phyloP scores from a whole-genome alignment of 2,888 invertebrate species.

The Epinotia bilunana region DNA sequence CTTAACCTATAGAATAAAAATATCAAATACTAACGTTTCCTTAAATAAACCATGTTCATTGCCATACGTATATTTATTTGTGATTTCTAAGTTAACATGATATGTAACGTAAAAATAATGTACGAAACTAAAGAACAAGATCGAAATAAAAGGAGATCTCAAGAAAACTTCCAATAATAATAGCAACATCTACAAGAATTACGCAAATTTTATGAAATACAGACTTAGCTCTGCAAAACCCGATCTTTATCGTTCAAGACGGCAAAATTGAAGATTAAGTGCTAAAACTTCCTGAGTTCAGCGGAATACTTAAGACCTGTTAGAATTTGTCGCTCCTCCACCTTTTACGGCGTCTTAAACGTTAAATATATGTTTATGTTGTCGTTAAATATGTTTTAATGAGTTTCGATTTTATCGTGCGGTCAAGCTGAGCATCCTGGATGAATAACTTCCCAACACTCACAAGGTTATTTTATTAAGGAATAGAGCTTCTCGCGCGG shows the following conservation, averaged over 20 bases:
- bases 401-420: neutral
- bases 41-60: no score
- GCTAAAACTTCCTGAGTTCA: constrained; percentile 3
- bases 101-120: no score
- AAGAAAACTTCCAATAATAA: neutral
- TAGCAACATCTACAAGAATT: neutral
- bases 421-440: neutral
- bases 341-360: neutral
- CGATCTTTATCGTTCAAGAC: constrained; percentile 16
- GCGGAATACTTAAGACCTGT: neutral
- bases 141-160: neutral
- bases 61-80: no score
- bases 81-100: no score
- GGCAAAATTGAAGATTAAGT: constrained; percentile 17
- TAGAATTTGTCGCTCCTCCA: neutral
- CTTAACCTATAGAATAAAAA: no score
- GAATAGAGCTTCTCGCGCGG: no score
- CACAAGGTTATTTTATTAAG: no score
- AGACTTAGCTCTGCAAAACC: neutral
- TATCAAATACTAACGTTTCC: no score
- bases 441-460: neutral
- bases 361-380: neutral
- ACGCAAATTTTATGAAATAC: neutral
- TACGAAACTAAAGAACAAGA: neutral
- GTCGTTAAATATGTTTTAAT: neutral